Base-by-base conservation (phyloP, 1,140 invertebrate species). In the Grapholita molesta region DNA sequence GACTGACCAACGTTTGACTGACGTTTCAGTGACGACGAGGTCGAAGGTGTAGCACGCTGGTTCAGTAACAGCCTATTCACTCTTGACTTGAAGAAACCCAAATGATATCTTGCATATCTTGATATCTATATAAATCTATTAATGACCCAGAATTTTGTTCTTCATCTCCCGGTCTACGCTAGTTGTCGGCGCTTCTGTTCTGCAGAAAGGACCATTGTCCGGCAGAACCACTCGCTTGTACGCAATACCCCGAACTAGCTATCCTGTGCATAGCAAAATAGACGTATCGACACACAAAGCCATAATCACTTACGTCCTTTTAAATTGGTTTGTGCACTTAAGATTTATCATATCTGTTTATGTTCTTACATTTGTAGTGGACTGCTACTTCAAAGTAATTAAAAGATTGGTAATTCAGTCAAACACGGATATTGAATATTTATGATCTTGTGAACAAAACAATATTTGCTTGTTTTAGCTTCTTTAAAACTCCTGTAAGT, bases 121-220 rank as follows among this genome's bases (percentile, higher is more conserved):
- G n/a, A n/a, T n/a, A n/a, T n/a, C n/a, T n/a, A n/a, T n/a, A n/a
- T n/a, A n/a, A n/a, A n/a, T n/a, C n/a, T n/a, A n/a, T n/a, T n/a
- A n/a, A n/a, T n/a, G n/a, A n/a, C 8, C 1, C 15, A 48, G 15
- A 48, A 21, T 48, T 48, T 21, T 48, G 21, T 15, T 0, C 8
- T 21, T n/a, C 25, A 15, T 8, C 79, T 83, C 79, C 66, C 24
- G 52, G 57, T 53, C 71, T 77, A 80, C n/a, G 24, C 67, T 66
- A 67, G 68, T 75, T 77, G 73, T 80, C 75, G 74, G 76, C 75
- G 81, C 79, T 82, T 76, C 82, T 83, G 82, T 81, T 77, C 73
- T 66, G 69, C 72, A 76, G 73, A 83, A 82, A 78, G 79, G 76
- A 66, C 76, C 73, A 77, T 80, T 83, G 77, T 83, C 73, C 70